Evolutionary conservation across 2,113 vertebrate species (phyloP).

Genomic region (Carlito syrichta): DNA sequence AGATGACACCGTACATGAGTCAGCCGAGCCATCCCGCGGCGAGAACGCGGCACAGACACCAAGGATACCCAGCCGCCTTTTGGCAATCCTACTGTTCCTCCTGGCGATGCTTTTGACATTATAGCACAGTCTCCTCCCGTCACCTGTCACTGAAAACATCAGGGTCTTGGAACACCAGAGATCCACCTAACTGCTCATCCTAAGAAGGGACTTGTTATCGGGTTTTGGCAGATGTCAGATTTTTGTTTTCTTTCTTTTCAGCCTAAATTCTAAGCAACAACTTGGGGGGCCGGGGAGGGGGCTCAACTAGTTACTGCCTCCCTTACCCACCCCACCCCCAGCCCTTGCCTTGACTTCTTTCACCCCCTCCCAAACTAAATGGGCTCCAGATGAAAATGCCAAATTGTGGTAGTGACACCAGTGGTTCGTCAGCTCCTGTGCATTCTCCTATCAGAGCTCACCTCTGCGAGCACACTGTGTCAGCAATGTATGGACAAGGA

Average conservation of each 20-base stretch:
- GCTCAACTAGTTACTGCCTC: constrained; percentile 81
- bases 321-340: constrained; percentile 48
- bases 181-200: constrained; percentile 86
- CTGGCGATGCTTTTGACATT: constrained; percentile 93
- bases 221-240: constrained; percentile 92
- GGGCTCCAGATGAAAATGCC: constrained; percentile 93
- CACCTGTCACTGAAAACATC: constrained; percentile 82
- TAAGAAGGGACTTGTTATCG: constrained; percentile 89
- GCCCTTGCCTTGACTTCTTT: constrained; percentile 79
- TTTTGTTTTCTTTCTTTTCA: constrained; percentile 87
- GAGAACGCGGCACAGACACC: constrained; percentile 89
- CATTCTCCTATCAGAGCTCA: constrained; percentile 84
- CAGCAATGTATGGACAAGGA: constrained; percentile 61
- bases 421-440: constrained; percentile 90
- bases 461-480: constrained; percentile 71
- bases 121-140: constrained; percentile 90
- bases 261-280: constrained; percentile 87
- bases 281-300: constrained; percentile 79
- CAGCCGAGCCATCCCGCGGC: constrained; percentile 95
- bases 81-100: constrained; percentile 90
- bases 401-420: constrained; percentile 89
- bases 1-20: constrained; percentile 98
- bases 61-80: constrained; percentile 88
- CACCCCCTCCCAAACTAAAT: constrained; percentile 82
- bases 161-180: constrained; percentile 89